These are phyloP conservation scores for Xiphophorus couchianus DNA, from an alignment of 2,113 vertebrate genomes.

Conservation along the genomic window DNA sequence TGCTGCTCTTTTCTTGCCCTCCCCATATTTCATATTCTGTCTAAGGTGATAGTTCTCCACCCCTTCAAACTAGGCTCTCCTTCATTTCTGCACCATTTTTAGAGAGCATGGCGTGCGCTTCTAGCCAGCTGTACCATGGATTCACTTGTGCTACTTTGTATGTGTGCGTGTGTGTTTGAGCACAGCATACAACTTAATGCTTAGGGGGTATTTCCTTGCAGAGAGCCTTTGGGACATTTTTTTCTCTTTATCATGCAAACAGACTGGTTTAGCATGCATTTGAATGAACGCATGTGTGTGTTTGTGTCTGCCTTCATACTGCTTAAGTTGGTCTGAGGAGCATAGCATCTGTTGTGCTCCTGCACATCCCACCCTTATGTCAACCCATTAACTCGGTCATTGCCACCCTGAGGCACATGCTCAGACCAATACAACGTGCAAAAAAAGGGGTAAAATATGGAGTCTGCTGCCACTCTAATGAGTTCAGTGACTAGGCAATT, in stretches of 20 bases:
- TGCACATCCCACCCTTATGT: conserved; percentile 28
- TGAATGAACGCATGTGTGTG: conserved; percentile 14
- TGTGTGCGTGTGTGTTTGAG: conserved; percentile 1
- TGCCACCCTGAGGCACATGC: conserved; percentile 68
- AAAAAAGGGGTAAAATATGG: conserved; percentile 57
- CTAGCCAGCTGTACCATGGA: conserved; percentile 26
- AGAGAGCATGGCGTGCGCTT: conserved; percentile 57
- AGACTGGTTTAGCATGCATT: background rate
- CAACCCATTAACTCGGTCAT: conserved; percentile 61
- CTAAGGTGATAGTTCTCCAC: conserved; percentile 60
- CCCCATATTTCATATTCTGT: conserved; percentile 62
- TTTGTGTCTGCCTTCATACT: conserved; percentile 36
- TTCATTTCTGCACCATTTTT: conserved; percentile 59
- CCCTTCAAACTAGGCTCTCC: conserved; percentile 55
- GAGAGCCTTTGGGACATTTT: conserved; percentile 33
- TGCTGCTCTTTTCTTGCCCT: conserved; percentile 55
- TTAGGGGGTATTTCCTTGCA: conserved; percentile 38
- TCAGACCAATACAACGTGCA: conserved; percentile 64
- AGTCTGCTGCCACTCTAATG: conserved; percentile 58
- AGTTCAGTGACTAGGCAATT: conserved; percentile 62
- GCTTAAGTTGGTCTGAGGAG: conserved; percentile 43
- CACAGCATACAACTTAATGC: conserved; percentile 25
- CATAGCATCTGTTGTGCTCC: conserved; percentile 54
- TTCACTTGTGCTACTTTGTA: conserved; percentile 13
- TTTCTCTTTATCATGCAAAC: conserved; percentile 3